Evolutionary conservation across 2,797 vertebrate species (phyloP).

Genomic region (Pempheris klunzingeri): DNA sequence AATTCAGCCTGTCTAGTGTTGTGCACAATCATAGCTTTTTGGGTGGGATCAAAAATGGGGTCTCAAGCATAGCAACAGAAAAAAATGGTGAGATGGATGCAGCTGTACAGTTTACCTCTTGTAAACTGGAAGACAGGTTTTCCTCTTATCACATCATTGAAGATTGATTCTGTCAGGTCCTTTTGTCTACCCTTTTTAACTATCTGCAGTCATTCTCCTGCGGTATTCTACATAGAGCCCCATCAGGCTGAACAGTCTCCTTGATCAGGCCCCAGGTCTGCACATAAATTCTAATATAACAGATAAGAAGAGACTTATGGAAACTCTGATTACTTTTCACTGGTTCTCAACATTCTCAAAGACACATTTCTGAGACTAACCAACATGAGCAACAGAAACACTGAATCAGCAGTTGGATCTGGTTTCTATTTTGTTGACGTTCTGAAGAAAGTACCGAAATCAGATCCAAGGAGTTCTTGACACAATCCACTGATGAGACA

Average conservation of each 20-base stretch:
- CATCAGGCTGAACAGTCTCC: neutral
- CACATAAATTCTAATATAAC: neutral
- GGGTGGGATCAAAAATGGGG: too few relatives aligned
- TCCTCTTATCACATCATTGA: neutral
- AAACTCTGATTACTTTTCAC: neutral
- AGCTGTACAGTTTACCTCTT: too few relatives aligned
- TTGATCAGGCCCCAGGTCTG: neutral
- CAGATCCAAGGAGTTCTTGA: neutral
- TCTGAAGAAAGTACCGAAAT: slow-evolving; percentile 13
- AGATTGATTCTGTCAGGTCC: neutral
- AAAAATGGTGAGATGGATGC: too few relatives aligned
- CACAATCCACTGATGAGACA: neutral
- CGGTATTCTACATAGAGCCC: neutral
- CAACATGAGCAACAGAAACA: neutral
- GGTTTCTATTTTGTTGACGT: neutral
- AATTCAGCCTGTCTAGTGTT: too few relatives aligned
- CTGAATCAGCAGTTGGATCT: neutral
- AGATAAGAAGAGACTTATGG: neutral
- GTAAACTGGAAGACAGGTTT: too few relatives aligned
- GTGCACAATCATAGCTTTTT: too few relatives aligned
- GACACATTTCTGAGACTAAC: neutral
- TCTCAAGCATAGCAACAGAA: too few relatives aligned
- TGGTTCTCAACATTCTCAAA: neutral
- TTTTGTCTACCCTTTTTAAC: neutral
- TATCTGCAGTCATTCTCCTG: neutral